These are phyloP conservation scores for Poecile atricapillus DNA, from an alignment of 2,113 vertebrate genomes.

Conservation along the genomic window DNA sequence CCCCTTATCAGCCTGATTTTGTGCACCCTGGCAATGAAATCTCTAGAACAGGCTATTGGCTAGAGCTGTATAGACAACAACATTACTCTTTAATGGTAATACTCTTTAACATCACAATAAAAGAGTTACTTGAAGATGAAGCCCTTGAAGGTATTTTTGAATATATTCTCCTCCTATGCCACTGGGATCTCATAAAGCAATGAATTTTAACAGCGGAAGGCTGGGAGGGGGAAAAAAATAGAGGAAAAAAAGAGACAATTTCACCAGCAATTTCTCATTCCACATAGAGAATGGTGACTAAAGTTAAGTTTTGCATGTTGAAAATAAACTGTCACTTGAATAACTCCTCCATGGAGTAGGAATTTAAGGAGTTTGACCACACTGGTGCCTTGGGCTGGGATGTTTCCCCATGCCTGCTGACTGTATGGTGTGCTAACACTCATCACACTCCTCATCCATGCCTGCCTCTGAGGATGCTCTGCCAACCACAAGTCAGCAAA, in stretches of 20 bases:
- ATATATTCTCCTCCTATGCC: not conserved
- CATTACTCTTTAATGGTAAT: not conserved
- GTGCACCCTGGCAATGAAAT: not conserved
- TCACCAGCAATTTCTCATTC: not conserved
- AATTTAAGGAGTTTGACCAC: not conserved
- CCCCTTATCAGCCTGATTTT: not conserved
- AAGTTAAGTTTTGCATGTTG: not conserved
- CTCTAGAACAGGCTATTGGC: not conserved
- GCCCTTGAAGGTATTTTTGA: not conserved
- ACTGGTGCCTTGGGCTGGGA: not conserved
- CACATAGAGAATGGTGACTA: not conserved
- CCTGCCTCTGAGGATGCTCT: not conserved
- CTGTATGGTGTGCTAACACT: not conserved
- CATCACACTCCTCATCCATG: not conserved
- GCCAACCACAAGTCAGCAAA: not conserved
- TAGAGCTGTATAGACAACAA: not conserved
- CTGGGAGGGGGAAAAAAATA: fast-evolving
- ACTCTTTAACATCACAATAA: not conserved
- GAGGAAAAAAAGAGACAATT: not conserved
- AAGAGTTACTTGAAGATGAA: not conserved
- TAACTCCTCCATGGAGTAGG: not conserved
- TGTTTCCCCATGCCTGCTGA: not conserved
- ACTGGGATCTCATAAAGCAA: not conserved
- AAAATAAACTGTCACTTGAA: not conserved
- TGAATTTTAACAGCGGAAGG: not conserved